phyloP scores from a whole-genome alignment of 2,888 invertebrate genomes.

The Allophyes oxyacanthae region DNA sequence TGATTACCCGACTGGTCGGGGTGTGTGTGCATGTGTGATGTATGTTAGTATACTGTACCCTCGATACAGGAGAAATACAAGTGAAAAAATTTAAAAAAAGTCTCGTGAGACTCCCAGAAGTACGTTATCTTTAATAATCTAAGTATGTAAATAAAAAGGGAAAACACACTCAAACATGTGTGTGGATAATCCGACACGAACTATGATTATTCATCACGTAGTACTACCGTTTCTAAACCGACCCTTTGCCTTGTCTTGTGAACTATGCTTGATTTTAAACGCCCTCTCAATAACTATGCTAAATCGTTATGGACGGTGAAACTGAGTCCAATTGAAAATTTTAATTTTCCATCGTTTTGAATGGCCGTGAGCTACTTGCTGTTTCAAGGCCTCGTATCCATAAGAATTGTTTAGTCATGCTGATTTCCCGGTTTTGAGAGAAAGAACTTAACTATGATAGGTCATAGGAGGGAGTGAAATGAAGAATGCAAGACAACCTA shows the following conservation, averaged over 20 bases:
- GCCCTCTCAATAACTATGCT: slow-evolving; percentile 15
- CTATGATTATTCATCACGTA: slow-evolving; percentile 6
- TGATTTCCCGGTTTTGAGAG: not conserved
- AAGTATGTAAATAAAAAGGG: slow-evolving; percentile 16
- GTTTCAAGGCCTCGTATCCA: slow-evolving; percentile 45
- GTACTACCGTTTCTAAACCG: slow-evolving; percentile 15
- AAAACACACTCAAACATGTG: slow-evolving; percentile 7
- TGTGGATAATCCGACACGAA: slow-evolving; percentile 32
- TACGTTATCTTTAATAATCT: too few species aligned
- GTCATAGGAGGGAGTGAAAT: too few species aligned
- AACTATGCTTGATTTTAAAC: slow-evolving; percentile 8
- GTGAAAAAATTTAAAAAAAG: too few species aligned
- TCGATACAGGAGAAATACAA: too few species aligned
- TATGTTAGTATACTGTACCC: too few species aligned
- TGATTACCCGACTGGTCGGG: too few species aligned
- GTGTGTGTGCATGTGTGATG: too few species aligned
- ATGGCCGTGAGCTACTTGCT: slow-evolving; percentile 48
- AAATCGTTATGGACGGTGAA: slow-evolving; percentile 63
- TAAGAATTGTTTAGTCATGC: not conserved
- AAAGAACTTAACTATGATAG: too few species aligned
- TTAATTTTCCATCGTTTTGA: slow-evolving; percentile 50
- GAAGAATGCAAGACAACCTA: too few species aligned
- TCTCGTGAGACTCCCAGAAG: too few species aligned
- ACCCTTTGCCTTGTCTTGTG: slow-evolving; percentile 7
- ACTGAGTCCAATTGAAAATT: slow-evolving; percentile 65